Percentiles rank a stretch among this genome's conserved stretches.
phyloP scores from a whole-genome alignment of 1,140 invertebrate genomes.

The Drosophila saltans region DNA sequence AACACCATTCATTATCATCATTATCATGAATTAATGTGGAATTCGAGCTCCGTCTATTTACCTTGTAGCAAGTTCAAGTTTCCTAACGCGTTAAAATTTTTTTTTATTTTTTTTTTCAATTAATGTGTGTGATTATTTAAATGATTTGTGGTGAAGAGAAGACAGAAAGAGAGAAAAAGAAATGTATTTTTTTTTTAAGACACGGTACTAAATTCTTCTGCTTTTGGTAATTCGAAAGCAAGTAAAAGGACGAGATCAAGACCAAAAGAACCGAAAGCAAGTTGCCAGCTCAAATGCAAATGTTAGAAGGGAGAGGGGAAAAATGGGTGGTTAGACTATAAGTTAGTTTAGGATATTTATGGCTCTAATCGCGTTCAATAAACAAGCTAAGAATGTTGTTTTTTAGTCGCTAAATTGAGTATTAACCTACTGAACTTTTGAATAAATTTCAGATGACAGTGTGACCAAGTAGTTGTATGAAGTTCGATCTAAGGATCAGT shows the following conservation, averaged over 20 bases:
- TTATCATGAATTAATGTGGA: slow-evolving; percentile 41
- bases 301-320: background rate
- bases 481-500: background rate
- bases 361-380: background rate
- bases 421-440: background rate
- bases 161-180: slow-evolving; percentile 64
- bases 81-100: slow-evolving; percentile 64
- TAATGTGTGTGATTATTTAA: slow-evolving; percentile 35
- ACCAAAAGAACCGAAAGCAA: background rate
- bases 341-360: background rate
- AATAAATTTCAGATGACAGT: background rate
- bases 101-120: slow-evolving; percentile 5
- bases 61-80: slow-evolving; percentile 83
- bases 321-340: slow-evolving; percentile 3
- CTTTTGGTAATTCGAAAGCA: too few relatives aligned
- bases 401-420: background rate
- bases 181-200: slow-evolving; percentile 36
- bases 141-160: slow-evolving; percentile 60
- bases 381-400: background rate
- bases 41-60: slow-evolving; percentile 62
- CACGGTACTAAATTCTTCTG: background rate
- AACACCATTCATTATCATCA: slow-evolving; percentile 3
- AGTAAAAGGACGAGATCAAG: slow-evolving; percentile 2
- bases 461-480: background rate
- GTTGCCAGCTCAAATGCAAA: slow-evolving; percentile 16